Evolutionary conservation across 2,113 vertebrate genomes (phyloP), one percentile per base, ranked within the genome.

Genomic region (Gadus chalcogrammus): DNA sequence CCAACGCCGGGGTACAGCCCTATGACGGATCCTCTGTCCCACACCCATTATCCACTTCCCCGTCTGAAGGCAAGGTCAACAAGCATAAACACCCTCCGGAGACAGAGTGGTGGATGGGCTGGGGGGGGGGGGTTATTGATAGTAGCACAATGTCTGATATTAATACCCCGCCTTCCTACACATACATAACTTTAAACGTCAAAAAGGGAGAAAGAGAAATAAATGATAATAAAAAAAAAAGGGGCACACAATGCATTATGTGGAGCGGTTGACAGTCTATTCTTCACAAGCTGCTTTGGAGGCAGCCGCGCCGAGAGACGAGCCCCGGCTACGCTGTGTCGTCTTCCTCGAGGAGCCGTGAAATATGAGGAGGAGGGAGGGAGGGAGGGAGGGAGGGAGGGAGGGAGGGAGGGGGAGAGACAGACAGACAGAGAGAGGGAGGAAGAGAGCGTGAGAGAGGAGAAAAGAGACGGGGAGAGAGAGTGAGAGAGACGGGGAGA

Each of bases 21-120:
- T 2, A 9, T 12, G 42, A 79, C 63, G 69, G 76, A 82, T 82
- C 82, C 67, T 72, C 58, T 20, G 61, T 68, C 22, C 24, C 48
- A 61, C 68, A 61, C 68, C 52, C 74, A 84, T 85, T 79, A 76
- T 87, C 81, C 42, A 12, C 42, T 2, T 82, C 15, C 0, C 7
- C 58, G 79, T 70, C 81, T 69, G 73, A 27, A 61, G 79, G 73
- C 80, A 88, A 88, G 86, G 85, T 88, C 84, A 84, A 73, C 78
- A 70, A 74, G 72, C 72, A 78, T 68, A 81, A 83, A 82, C 67
- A 71, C 68, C 48, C 60, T n/a, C 58, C 58, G 38, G 42, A 9
- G 42, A 48, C 42, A 13, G 42, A 48, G 42, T 12, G 31, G 31
- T 35, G 31, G 31, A 7, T 4, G 31, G 6, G 4, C n/a, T n/a